Conservation (phyloP, 2,888 invertebrate species). For the Carcina quercana region DNA sequence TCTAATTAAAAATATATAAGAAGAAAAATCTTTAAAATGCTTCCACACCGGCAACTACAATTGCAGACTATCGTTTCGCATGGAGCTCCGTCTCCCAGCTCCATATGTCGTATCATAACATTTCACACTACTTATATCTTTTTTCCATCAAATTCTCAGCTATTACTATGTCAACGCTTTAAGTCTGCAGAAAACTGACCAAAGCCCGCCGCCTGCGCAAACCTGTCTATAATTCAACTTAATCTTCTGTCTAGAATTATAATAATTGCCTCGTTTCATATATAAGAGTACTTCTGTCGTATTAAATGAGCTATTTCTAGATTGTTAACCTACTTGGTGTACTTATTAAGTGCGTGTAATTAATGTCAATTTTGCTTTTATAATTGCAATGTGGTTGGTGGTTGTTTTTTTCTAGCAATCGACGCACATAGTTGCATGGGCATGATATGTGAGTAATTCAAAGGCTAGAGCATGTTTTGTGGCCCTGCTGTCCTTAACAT, state of each 20-base stretch:
- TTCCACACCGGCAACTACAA: no score
- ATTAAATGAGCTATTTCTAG: conserved; percentile 59
- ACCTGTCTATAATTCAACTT: conserved; percentile 14
- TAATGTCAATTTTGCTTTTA: conserved; percentile 67
- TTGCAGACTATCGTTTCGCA: no score
- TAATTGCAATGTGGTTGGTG: conserved; percentile 55
- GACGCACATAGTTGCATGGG: no score
- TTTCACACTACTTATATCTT: neutral
- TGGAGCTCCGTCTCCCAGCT: no score
- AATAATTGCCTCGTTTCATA: conserved; percentile 53
- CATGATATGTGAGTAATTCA: no score
- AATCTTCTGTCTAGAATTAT: conserved; percentile 49
- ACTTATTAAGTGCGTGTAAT: conserved; percentile 44
- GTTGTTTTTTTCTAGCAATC: no score
- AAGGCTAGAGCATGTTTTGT: no score
- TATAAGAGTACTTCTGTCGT: conserved; percentile 22
- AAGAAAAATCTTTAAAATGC: no score
- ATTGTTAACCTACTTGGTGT: conserved; percentile 59
- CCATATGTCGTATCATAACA: no score
- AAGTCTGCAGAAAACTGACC: neutral
- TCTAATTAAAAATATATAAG: no score
- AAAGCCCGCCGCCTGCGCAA: conserved; percentile 1
- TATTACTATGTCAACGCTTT: neutral
- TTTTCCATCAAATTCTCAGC: neutral
- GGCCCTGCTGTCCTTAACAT: no score